phyloP scores from a whole-genome alignment of 2,888 invertebrate species.

The Kuschelorhynchus macadamiae region DNA sequence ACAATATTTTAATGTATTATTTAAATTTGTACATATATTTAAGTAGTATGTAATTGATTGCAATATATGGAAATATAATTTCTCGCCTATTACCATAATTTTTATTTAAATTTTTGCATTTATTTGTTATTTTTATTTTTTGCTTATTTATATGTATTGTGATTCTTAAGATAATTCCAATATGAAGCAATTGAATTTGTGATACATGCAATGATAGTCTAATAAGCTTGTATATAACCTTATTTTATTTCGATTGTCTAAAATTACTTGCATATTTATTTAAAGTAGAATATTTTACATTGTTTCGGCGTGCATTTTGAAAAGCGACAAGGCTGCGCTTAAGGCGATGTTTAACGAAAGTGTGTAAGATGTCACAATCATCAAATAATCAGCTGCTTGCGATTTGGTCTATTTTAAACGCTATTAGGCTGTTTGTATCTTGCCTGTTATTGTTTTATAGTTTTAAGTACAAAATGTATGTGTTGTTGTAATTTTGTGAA shows the following conservation, averaged over 20 bases:
- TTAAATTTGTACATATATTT: constrained; percentile 33
- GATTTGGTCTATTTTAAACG: constrained; percentile 59
- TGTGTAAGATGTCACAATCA: constrained; percentile 60
- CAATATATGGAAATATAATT: constrained; percentile 33
- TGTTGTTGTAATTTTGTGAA: constrained; percentile 68
- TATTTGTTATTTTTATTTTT: constrained; percentile 61
- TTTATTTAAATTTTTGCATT: constrained; percentile 51
- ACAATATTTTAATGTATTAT: constrained; percentile 32
- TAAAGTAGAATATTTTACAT: constrained; percentile 42
- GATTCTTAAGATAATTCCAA: constrained; percentile 66
- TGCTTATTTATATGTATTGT: constrained; percentile 66
- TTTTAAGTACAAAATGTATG: constrained; percentile 68
- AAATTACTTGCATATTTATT: constrained; percentile 41
- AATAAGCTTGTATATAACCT: constrained; percentile 60
- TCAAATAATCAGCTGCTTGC: constrained; percentile 58
- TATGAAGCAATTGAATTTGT: constrained; percentile 68
- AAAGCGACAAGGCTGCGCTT: constrained; percentile 15
- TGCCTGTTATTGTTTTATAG: constrained; percentile 70
- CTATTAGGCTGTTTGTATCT: constrained; percentile 68
- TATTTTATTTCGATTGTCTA: constrained; percentile 55
- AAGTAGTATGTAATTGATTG: constrained; percentile 22
- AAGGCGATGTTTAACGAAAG: constrained; percentile 37
- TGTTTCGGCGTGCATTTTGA: too few species aligned
- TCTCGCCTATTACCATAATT: constrained; percentile 23
- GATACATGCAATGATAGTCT: constrained; percentile 62